Percentiles rank a stretch among this genome's conserved stretches.
phyloP scores from a whole-genome alignment of 2,888 invertebrate genomes.

The Chloroclystis v-ata region DNA sequence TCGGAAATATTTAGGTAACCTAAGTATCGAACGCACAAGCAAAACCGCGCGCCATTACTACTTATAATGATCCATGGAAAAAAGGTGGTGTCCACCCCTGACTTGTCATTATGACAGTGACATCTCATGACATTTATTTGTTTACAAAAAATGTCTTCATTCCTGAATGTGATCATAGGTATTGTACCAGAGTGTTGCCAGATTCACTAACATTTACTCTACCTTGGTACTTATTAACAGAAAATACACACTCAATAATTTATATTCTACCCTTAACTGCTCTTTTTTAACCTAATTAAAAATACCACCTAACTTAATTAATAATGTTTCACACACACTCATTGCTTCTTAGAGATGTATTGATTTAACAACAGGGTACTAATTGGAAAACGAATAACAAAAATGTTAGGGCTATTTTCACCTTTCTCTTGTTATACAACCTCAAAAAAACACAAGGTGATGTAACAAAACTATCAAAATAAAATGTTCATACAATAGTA shows the following conservation, averaged over 20 bases:
- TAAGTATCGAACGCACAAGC: too few relatives aligned
- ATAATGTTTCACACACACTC: conserved; percentile 59
- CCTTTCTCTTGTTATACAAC: conserved; percentile 40
- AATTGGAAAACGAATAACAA: conserved; percentile 56
- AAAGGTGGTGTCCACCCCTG: too few relatives aligned
- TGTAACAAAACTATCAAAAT: conserved; percentile 35
- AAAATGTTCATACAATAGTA: conserved; percentile 29
- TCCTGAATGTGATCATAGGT: too few relatives aligned
- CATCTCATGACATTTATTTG: too few relatives aligned
- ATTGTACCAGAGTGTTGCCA: conserved; percentile 63
- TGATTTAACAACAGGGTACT: conserved; percentile 45
- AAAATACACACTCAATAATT: conserved; percentile 76
- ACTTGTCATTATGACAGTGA: too few relatives aligned
- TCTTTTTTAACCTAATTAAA: conserved; percentile 67
- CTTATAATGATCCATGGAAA: too few relatives aligned
- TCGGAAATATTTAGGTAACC: too few relatives aligned
- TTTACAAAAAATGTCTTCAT: too few relatives aligned
- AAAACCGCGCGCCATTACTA: too few relatives aligned
- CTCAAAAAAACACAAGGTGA: conserved; percentile 36
- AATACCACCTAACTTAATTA: conserved; percentile 67
- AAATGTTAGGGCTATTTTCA: conserved; percentile 37
- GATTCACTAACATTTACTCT: conserved; percentile 53
- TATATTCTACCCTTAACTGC: conserved; percentile 66
- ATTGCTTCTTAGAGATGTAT: conserved; percentile 44
- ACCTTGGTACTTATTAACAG: conserved; percentile 59